Base-by-base conservation (phyloP, 2,113 vertebrate species). In the Sinocyclocheilus anophthalmus region DNA sequence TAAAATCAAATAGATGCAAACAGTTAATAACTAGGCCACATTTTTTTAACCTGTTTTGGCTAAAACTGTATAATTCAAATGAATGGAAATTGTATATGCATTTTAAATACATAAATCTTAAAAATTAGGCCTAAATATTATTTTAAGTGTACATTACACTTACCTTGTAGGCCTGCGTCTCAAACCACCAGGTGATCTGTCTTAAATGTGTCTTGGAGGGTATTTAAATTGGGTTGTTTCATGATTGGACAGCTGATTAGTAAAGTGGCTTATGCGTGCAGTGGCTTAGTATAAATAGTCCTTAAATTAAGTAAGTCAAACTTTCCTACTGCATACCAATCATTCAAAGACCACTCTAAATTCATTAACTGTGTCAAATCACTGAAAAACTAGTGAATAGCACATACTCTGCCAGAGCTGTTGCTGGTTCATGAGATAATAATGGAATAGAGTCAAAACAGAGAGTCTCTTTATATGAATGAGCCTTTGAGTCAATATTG, bases 401-500 rank as follows among this genome's bases (percentile, higher is more conserved):
- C 65, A 72, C 26, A 63, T 61, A 70, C 42, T 75, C 33, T 67
- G n/a, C 50, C 26, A 73, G 78, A 86, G 22, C 53, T 20, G 87
- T 20, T 75, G 22, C 53, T n/a, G 87, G 30, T 75, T 63, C 22
- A 24, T 83, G 39, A 84, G 86, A 86, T 87, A 91, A 89, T 91
- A 90, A 92, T 24, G 33, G 69, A 70, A 55, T 72, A 50, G 78
- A 48, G 33, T 76, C 75, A 89, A 90, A 92, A 93, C 90, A 92
- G 85, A 92, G 86, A 91, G 87, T 78, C 85, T 89, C 87, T 88
- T 90, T 89, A 87, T 90, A 87, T 87, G 69, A 83, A 76, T 67
- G 48, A 37, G 67, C 39, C 83, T 85, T 85, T 81, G 37, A 82
- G 91, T 94, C 91, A 94, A 91, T 92, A 93, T 93, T 90, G 88